A percentile compares a stretch with the other conserved stretches of the same genome.
These are phyloP conservation scores for Marcusenius ussheri DNA, from an alignment of 2,113 vertebrate genomes.

Conservation along the genomic window DNA sequence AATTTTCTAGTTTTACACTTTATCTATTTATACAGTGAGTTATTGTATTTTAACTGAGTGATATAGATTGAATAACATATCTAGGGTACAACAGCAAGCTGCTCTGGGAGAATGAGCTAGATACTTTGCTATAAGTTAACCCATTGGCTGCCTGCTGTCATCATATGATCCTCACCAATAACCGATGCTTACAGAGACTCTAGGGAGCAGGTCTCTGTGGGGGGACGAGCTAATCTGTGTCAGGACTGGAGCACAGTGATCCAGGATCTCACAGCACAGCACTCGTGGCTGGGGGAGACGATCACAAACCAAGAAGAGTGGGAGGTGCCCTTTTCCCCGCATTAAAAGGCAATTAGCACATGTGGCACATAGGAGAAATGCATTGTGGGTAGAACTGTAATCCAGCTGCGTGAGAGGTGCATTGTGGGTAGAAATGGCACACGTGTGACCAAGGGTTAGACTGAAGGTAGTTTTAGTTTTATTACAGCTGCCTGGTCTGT, in stretches of 20 bases:
- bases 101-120: not conserved
- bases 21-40: not conserved
- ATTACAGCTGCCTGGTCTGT: not conserved
- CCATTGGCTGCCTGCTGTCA: not conserved
- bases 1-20: not conserved
- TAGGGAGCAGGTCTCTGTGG: not conserved
- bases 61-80: not conserved
- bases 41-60: not conserved
- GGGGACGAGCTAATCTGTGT: not conserved
- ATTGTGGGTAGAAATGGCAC: not conserved
- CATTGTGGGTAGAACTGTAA: not conserved
- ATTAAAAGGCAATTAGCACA: not conserved
- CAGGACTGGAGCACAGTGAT: not conserved
- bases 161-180: not conserved
- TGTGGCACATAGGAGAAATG: not conserved
- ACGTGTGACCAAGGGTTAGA: not conserved
- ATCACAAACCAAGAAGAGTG: not conserved
- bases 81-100: not conserved
- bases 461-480: not conserved
- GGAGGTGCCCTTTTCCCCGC: not conserved
- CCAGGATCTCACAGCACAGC: not conserved
- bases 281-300: not conserved
- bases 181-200: not conserved
- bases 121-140: not conserved
- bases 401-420: not conserved